Evolutionary conservation across 2,888 invertebrate species (phyloP), one percentile per base, ranked within the genome.

Genomic region (Cheilosia variabilis): DNA sequence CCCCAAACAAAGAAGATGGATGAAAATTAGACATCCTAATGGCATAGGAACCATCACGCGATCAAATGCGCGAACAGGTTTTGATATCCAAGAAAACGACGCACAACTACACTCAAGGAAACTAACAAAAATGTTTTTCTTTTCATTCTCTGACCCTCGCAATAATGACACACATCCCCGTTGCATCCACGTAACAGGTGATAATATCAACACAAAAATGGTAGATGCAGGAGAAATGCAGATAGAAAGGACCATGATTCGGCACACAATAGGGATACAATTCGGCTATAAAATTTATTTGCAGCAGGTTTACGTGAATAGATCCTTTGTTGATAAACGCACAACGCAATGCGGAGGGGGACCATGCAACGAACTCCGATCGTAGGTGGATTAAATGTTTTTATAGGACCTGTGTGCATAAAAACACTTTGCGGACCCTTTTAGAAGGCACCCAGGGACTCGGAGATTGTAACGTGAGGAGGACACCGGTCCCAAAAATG

Each of bases 251-350:
- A 47, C 55, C 41, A 57, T 52, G 50, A 82, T 71, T 77, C 72
- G 65, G 66, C 82, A 77, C 55, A 79, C 73, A 84, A 73, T 68
- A 69, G 52, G 68, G 45, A 73, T 50, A 69, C 68, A 69, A 80
- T 87, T 84, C 81, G 66, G 78, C 88, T 89, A 89, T 89, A 88
- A 89, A 89, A 89, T 89, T 89, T 89, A 89, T 89, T 89, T 89
- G 89, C 89, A 89, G 88, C 88, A 88, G 88, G 88, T 87, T 82
- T 80, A 84, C 62, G 58, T 86, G 73, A 84, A 78, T 58, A 84
- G 79, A 79, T 79, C 68, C 73, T 69, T 65, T 68, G 41, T 65
- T 17, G 79, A 84, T 83, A 83, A 69, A 62, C 3, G 7, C 31
- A 53, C 53, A 22, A 37, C 19, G 27, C 22, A n/a, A 31, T n/a